Conservation (phyloP, 2,113 vertebrate species). For the Climacteris rufus region DNA sequence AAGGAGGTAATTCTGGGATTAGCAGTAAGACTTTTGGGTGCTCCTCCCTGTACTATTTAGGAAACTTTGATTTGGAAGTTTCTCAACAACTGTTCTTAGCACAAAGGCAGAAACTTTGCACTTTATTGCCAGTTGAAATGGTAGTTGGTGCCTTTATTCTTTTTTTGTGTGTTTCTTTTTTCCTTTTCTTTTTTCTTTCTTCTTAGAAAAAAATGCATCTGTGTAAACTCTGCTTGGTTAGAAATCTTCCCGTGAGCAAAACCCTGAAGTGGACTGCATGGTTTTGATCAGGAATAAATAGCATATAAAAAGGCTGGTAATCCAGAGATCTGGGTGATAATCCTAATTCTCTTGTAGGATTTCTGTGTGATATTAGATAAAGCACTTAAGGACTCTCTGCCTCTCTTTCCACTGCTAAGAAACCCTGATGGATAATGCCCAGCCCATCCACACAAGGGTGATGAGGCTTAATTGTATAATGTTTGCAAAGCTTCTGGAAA, state of each 20-base stretch:
- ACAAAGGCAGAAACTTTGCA: not conserved
- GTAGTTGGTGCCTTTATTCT: not conserved
- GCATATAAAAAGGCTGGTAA: not conserved
- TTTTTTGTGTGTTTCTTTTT: too few relatives aligned
- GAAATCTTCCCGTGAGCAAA: not conserved
- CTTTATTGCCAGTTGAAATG: not conserved
- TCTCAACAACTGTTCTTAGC: not conserved
- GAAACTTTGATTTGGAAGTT: not conserved
- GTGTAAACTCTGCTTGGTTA: not conserved
- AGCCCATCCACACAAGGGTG: not conserved
- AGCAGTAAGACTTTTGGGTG: not conserved
- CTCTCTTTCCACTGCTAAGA: not conserved
- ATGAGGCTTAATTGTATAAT: not conserved
- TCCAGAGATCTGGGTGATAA: not conserved
- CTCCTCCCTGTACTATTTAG: not conserved
- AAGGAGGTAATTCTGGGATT: not conserved
- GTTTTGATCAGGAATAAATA: conserved; percentile 5
- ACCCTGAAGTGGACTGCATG: not conserved
- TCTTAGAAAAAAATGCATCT: not conserved
- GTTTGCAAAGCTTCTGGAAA: not conserved
- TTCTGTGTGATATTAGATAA: not conserved
- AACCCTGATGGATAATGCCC: not conserved
- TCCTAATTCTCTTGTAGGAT: not conserved
- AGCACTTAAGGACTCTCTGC: not conserved
- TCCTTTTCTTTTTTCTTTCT: not conserved